phyloP scores from a whole-genome alignment of 2,797 vertebrate genomes.

The Ceryle rudis region DNA sequence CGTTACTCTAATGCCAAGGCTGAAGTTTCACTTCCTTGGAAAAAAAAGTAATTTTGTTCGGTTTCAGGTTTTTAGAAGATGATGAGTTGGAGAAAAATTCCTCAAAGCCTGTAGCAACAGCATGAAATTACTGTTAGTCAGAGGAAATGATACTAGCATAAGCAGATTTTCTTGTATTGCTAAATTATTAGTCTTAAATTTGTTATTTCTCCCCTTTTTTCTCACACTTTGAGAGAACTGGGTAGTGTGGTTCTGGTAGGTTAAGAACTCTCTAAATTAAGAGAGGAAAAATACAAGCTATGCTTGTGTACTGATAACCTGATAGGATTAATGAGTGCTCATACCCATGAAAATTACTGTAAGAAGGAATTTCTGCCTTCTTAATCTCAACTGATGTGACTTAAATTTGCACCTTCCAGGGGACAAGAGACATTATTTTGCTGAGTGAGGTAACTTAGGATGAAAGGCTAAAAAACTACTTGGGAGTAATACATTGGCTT shows the following conservation, averaged over 20 bases:
- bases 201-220: neutral
- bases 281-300: neutral
- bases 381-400: neutral
- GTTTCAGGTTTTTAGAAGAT: neutral
- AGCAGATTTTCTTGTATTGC: neutral
- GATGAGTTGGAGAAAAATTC: neutral
- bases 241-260: neutral
- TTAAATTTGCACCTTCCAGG: neutral
- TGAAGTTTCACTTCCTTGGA: neutral
- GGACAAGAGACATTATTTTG: neutral
- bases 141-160: neutral
- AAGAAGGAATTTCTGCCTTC: neutral
- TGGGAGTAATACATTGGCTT: neutral
- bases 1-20: neutral
- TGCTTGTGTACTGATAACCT: neutral
- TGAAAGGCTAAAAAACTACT: neutral
- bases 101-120: neutral
- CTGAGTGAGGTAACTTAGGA: neutral
- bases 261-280: neutral
- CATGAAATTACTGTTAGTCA: neutral
- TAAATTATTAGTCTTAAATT: neutral
- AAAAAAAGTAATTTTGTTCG: neutral
- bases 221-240: neutral
- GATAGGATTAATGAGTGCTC: neutral
- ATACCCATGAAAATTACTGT: neutral